Conservation (phyloP, 2,113 vertebrate genomes). For the Aix galericulata region DNA sequence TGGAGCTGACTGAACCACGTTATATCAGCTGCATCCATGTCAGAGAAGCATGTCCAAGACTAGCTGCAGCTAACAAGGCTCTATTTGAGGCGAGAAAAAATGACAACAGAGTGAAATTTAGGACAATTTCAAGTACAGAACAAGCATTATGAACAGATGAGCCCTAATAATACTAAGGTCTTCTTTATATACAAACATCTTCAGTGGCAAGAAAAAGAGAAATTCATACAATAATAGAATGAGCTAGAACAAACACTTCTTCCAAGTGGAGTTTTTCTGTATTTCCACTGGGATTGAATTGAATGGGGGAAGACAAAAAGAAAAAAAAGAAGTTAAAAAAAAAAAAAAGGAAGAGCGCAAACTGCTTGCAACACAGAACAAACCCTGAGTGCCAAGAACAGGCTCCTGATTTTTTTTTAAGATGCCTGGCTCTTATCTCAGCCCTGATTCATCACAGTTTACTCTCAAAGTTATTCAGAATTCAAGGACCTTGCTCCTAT, state of each 20-base stretch:
- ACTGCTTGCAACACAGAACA: slow-evolving; percentile 8
- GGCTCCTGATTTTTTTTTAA: background rate
- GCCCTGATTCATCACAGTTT: slow-evolving; percentile 29
- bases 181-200: background rate
- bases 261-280: background rate
- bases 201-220: background rate
- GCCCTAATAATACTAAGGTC: background rate
- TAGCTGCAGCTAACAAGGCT: background rate
- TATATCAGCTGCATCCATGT: background rate
- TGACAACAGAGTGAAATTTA: slow-evolving; percentile 1
- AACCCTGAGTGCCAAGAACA: background rate
- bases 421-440: slow-evolving; percentile 19
- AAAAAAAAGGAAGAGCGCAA: background rate
- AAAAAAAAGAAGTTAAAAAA: no score
- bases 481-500: slow-evolving; percentile 13
- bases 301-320: background rate
- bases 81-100: background rate
- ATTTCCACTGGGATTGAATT: background rate
- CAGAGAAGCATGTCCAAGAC: background rate
- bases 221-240: background rate
- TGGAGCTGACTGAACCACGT: background rate
- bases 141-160: background rate
- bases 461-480: slow-evolving; percentile 15
- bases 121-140: background rate
- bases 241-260: background rate